Conservation (phyloP, 2,888 invertebrate genomes). For the Adela reaumurella region DNA sequence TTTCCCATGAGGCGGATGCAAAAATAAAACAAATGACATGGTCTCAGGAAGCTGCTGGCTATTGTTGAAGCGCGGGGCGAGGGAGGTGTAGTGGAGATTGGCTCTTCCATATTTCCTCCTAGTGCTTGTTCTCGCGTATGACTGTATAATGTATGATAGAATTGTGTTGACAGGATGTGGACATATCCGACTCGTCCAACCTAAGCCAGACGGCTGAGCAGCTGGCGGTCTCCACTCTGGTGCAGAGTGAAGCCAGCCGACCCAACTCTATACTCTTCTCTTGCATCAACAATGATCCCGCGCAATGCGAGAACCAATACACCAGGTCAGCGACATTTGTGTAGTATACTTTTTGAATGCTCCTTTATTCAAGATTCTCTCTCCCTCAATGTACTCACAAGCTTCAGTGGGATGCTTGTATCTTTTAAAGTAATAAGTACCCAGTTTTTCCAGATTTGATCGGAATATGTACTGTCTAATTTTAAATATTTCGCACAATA, state of each 20-base stretch:
- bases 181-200: slow-evolving; percentile 54
- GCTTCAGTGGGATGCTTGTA: too few species aligned
- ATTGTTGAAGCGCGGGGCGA: not conserved
- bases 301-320: slow-evolving; percentile 71
- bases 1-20: too few species aligned
- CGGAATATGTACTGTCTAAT: too few species aligned
- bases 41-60: too few species aligned
- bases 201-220: slow-evolving; percentile 62
- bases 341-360: too few species aligned
- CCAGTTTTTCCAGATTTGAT: too few species aligned
- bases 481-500: too few species aligned
- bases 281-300: slow-evolving; percentile 71
- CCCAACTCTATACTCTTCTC: slow-evolving; percentile 76
- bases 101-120: not conserved
- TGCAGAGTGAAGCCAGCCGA: slow-evolving; percentile 68
- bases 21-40: too few species aligned
- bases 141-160: slow-evolving; percentile 7
- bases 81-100: not conserved
- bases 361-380: too few species aligned
- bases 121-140: not conserved
- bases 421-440: too few species aligned
- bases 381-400: too few species aligned
- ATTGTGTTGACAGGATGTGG: slow-evolving; percentile 51
- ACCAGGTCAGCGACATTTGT: slow-evolving; percentile 41
- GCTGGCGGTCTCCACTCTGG: slow-evolving; percentile 65